These are phyloP conservation scores for Drosophila monieri DNA, from an alignment of 2,888 invertebrate species.

Conservation along the genomic window DNA sequence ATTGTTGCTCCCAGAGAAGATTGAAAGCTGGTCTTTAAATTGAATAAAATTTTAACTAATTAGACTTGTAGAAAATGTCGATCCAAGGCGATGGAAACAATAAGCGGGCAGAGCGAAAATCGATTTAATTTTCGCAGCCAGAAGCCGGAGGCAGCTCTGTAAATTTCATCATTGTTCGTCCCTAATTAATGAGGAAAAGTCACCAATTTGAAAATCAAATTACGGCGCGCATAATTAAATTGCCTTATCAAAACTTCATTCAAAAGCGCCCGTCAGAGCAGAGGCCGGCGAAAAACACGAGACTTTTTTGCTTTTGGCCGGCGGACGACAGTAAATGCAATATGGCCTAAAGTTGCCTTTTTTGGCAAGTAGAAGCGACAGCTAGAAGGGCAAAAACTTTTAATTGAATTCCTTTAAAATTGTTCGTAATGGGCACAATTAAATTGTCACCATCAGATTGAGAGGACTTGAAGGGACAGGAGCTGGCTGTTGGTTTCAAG, in stretches of 20 bases:
- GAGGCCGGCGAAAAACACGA: constrained; percentile 19
- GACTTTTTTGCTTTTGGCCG: constrained; percentile 1
- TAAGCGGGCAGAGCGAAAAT: constrained; percentile 10
- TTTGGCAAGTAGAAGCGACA: constrained; percentile 1
- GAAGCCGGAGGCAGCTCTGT: constrained; percentile 40
- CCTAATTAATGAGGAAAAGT: constrained; percentile 64
- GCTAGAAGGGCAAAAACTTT: constrained; percentile 55
- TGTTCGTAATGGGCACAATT: constrained; percentile 65
- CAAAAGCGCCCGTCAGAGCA: constrained; percentile 52
- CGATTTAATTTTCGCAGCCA: constrained; percentile 22
- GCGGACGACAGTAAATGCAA: constrained; percentile 26
- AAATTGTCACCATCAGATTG: constrained; percentile 59
- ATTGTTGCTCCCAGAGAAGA: background rate
- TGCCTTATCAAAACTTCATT: constrained; percentile 72
- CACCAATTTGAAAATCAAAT: constrained; percentile 66
- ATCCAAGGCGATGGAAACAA: background rate
- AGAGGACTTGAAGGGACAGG: constrained; percentile 12
- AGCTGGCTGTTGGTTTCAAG: constrained; percentile 8
- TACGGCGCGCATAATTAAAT: constrained; percentile 72
- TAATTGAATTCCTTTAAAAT: constrained; percentile 74
- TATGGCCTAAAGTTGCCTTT: constrained; percentile 29
- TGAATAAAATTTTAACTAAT: background rate
- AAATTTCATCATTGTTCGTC: constrained; percentile 64
- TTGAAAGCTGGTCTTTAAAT: background rate
- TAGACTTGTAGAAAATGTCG: background rate